Percentiles rank a stretch among this genome's conserved stretches.
phyloP scores from a whole-genome alignment of 2,113 vertebrate species.

The Daphoenositta chrysoptera region DNA sequence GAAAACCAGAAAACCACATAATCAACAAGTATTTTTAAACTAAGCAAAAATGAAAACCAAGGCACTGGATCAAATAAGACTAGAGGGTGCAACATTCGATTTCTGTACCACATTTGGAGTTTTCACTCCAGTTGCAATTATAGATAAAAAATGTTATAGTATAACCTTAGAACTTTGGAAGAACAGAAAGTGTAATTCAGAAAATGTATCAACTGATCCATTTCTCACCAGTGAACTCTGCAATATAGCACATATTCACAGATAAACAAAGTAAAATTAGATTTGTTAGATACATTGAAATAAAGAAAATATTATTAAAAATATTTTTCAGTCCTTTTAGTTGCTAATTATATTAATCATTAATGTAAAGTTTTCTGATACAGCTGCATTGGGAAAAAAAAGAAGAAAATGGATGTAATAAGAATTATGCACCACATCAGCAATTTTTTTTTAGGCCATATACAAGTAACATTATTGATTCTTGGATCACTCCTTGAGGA shows the following conservation, averaged over 20 bases:
- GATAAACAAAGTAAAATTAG: not conserved
- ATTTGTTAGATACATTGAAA: not conserved
- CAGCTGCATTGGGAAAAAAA: not conserved
- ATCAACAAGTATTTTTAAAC: constrained; percentile 3
- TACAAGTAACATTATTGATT: not conserved
- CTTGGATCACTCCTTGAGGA: not conserved
- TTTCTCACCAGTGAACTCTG: not conserved
- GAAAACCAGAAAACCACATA: not conserved
- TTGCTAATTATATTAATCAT: not conserved
- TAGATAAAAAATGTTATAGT: not conserved
- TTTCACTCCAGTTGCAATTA: not conserved
- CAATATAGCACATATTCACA: not conserved
- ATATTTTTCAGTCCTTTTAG: not conserved
- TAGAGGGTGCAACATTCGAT: not conserved
- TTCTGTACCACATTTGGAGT: not conserved
- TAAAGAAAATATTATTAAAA: not conserved
- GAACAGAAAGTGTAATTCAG: not conserved
- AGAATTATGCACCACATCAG: not conserved
- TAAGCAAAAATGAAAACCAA: not conserved
- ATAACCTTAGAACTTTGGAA: not conserved
- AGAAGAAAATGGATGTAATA: not conserved
- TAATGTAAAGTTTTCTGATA: not conserved
- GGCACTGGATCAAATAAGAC: not conserved
- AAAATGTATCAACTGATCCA: not conserved
- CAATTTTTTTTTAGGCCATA: not conserved